phyloP scores from a whole-genome alignment of 2,113 vertebrate species.

The Emydura subglobosa region DNA sequence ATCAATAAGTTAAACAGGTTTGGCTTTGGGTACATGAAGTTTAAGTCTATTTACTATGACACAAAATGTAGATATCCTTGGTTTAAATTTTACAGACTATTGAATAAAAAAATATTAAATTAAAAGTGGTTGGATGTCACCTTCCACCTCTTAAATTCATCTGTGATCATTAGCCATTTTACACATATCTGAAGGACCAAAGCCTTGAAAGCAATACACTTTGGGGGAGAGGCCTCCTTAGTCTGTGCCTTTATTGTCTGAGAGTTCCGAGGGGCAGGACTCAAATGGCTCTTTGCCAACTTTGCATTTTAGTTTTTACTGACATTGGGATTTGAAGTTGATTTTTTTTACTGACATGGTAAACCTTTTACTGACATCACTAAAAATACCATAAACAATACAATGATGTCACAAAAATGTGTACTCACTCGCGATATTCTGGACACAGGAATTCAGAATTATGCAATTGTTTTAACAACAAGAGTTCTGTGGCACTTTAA shows the following conservation, averaged over 20 bases:
- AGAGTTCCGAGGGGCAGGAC: background rate
- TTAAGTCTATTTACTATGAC: background rate
- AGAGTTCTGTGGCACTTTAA: too few species aligned
- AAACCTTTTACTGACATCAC: too few species aligned
- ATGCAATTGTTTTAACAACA: too few species aligned
- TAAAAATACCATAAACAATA: too few species aligned
- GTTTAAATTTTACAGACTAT: background rate
- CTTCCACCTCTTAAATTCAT: background rate
- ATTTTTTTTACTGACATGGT: too few species aligned
- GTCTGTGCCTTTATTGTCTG: background rate
- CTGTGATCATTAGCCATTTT: background rate
- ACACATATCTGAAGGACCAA: background rate
- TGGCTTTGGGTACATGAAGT: constrained; percentile 25
- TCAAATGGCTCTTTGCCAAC: too few species aligned
- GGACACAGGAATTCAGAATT: too few species aligned
- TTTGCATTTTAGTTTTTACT: too few species aligned
- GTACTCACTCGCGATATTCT: too few species aligned
- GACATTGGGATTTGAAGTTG: too few species aligned
- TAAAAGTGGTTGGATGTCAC: background rate
- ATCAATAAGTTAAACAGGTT: constrained; percentile 52
- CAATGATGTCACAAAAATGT: too few species aligned
- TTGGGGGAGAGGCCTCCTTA: background rate
- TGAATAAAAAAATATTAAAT: background rate
- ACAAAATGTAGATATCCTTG: background rate
- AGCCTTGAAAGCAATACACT: background rate